These are phyloP conservation scores for Brachynemurus nebulosus DNA, from an alignment of 2,888 invertebrate species.

Conservation along the genomic window DNA sequence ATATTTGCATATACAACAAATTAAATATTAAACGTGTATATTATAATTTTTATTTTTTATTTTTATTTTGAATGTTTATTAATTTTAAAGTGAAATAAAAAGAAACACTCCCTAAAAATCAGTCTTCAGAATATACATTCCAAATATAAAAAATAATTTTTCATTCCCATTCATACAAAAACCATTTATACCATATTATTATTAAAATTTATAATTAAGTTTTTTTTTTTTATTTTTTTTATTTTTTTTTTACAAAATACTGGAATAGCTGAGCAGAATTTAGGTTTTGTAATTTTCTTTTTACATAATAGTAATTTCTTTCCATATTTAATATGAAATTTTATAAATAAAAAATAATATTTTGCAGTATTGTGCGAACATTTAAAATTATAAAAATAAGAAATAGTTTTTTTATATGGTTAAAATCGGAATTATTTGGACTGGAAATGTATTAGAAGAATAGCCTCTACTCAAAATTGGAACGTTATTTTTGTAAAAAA, in stretches of 20 bases:
- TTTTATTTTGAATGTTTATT: too few species aligned
- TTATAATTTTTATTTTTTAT: too few species aligned
- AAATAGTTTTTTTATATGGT: too few species aligned
- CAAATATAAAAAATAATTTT: not conserved
- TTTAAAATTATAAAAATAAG: not conserved
- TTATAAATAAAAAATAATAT: not conserved
- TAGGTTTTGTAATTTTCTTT: not conserved
- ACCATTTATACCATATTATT: not conserved
- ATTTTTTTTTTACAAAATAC: too few species aligned
- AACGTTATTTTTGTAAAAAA: too few species aligned
- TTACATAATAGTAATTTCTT: not conserved
- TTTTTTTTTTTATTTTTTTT: not conserved
- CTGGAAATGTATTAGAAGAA: too few species aligned
- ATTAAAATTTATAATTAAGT: not conserved
- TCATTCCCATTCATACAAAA: not conserved
- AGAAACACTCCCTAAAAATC: slow-evolving; percentile 9
- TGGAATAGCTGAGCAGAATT: too few species aligned
- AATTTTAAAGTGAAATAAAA: too few species aligned
- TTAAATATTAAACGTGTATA: too few species aligned
- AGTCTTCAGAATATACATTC: slow-evolving; percentile 7
- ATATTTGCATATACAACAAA: too few species aligned
- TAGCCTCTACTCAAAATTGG: too few species aligned
- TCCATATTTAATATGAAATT: not conserved
- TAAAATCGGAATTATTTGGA: too few species aligned
- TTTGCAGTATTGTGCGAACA: not conserved